Evolutionary conservation across 2,888 invertebrate genomes (phyloP).

Genomic region (Spialia ferax): DNA sequence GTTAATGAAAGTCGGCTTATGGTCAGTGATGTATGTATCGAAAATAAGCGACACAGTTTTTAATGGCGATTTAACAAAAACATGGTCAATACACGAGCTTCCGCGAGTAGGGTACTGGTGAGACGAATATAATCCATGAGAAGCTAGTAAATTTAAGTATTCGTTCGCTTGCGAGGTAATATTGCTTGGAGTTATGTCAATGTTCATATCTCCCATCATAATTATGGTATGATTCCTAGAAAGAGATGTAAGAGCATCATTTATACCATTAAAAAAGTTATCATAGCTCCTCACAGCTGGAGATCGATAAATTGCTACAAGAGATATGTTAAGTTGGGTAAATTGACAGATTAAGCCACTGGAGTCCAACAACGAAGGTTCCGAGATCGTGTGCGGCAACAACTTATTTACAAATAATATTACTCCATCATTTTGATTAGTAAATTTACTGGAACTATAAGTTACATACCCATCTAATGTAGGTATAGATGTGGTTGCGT

Average conservation of each 20-base stretch:
- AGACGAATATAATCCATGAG: slow-evolving; percentile 21
- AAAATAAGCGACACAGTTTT: slow-evolving; percentile 6
- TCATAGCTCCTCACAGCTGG: slow-evolving; percentile 16
- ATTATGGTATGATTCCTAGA: not conserved
- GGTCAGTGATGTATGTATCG: slow-evolving; percentile 33
- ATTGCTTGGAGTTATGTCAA: slow-evolving; percentile 15
- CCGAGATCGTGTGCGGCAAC: slow-evolving; percentile 9
- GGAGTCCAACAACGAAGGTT: slow-evolving; percentile 14
- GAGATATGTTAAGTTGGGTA: not conserved
- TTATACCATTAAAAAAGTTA: slow-evolving; percentile 21
- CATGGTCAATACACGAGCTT: slow-evolving; percentile 31
- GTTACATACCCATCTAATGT: not conserved
- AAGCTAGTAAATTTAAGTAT: slow-evolving; percentile 26
- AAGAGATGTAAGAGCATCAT: not conserved
- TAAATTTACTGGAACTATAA: not conserved
- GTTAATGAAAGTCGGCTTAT: not conserved
- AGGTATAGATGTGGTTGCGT: not conserved
- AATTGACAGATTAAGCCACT: slow-evolving; percentile 21
- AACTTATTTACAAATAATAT: slow-evolving; percentile 15
- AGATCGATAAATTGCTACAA: slow-evolving; percentile 30
- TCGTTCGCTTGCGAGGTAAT: not conserved
- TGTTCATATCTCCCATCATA: slow-evolving; percentile 32
- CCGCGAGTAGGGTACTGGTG: slow-evolving; percentile 29
- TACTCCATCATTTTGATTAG: slow-evolving; percentile 37
- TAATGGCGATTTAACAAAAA: slow-evolving; percentile 16